Percentiles rank a stretch among this genome's conserved stretches.
Conservation (phyloP, 2,797 vertebrate genomes). For the Anolis apletophallus region DNA sequence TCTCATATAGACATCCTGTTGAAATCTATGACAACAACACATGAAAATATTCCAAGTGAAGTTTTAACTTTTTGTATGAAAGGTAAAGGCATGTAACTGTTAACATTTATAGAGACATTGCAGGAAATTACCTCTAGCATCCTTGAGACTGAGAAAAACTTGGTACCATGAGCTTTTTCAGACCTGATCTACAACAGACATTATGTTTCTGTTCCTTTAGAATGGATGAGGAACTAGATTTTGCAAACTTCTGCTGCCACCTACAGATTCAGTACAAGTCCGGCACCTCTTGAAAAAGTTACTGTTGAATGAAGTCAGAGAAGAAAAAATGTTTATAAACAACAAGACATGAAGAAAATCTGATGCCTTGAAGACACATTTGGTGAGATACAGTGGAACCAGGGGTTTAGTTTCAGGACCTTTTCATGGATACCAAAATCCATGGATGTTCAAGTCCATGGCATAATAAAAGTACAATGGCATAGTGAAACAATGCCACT, state of each 20-base stretch:
- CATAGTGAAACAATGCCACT: no score
- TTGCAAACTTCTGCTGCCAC: conserved; percentile 58
- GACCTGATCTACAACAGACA: no score
- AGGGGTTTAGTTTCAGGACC: no score
- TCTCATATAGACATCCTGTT: neutral
- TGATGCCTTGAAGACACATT: neutral
- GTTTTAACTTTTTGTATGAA: conserved; percentile 60
- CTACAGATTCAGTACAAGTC: conserved; percentile 50
- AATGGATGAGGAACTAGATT: neutral
- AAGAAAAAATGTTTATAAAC: neutral
- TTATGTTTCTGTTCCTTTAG: neutral
- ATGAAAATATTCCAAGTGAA: neutral
- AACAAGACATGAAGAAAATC: neutral
- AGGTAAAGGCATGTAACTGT: conserved; percentile 54
- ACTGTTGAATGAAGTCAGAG: neutral
- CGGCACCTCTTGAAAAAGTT: neutral
- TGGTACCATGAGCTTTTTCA: no score
- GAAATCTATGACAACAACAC: neutral
- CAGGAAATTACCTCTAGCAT: neutral
- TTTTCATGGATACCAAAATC: no score
- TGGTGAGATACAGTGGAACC: neutral
- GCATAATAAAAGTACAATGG: no score
- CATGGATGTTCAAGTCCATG: no score
- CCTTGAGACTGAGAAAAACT: no score
- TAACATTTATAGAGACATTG: no score